phyloP scores from a whole-genome alignment of 2,888 invertebrate species.

The Nomada fabriciana region DNA sequence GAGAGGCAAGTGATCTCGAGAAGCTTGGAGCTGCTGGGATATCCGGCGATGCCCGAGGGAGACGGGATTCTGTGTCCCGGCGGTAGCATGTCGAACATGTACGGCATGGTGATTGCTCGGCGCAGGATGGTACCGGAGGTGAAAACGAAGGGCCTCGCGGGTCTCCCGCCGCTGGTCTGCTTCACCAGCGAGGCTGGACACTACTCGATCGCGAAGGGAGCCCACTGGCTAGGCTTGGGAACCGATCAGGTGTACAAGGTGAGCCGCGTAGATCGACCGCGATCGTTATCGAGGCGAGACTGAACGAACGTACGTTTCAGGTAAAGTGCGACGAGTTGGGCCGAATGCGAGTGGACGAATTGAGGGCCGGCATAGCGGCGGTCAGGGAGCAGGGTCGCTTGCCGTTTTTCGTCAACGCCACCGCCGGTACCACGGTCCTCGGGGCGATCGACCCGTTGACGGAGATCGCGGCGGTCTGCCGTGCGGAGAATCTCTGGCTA shows the following conservation, averaged over 20 bases:
- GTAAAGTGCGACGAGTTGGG: constrained; percentile 89
- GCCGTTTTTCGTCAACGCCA: constrained; percentile 91
- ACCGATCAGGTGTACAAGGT: constrained; percentile 87
- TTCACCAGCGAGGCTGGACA: constrained; percentile 93
- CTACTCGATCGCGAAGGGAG: constrained; percentile 93
- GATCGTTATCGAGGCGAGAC: neutral
- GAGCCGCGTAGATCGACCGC: neutral
- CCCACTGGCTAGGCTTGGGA: constrained; percentile 94
- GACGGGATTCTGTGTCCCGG: constrained; percentile 93
- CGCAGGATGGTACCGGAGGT: constrained; percentile 88
- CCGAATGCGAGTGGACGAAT: constrained; percentile 88
- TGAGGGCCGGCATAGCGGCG: constrained; percentile 86
- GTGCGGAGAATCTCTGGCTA: constrained; percentile 90
- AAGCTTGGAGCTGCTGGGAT: constrained; percentile 87
- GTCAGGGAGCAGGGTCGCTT: constrained; percentile 85
- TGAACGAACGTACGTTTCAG: constrained; percentile 58
- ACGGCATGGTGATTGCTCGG: constrained; percentile 91
- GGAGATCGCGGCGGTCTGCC: constrained; percentile 89
- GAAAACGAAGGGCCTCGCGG: constrained; percentile 88
- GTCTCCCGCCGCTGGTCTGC: constrained; percentile 88
- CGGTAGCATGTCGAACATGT: constrained; percentile 92
- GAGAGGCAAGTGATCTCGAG: constrained; percentile 89
- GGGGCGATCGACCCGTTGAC: constrained; percentile 93
- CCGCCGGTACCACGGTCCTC: constrained; percentile 92
- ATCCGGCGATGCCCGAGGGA: constrained; percentile 85